Conservation (phyloP, 2,888 invertebrate species). For the Diaprepes abbreviatus region DNA sequence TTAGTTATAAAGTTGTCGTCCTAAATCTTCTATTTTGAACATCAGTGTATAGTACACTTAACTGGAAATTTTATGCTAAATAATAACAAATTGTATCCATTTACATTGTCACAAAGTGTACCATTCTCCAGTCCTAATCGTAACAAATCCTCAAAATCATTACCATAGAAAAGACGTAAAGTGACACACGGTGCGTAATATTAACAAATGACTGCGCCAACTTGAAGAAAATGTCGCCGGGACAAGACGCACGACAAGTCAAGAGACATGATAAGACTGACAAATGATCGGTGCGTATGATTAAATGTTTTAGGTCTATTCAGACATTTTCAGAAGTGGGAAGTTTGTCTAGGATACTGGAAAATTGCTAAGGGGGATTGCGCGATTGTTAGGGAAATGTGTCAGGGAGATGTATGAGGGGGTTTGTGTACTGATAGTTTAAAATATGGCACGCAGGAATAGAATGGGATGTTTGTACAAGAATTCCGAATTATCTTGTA, state of each 20-base stretch:
- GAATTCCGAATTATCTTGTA: too few relatives aligned
- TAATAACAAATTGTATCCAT: background rate
- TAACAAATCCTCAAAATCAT: constrained; percentile 9
- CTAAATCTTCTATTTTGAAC: too few relatives aligned
- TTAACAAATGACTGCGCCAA: constrained; percentile 40
- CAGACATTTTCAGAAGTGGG: constrained; percentile 43
- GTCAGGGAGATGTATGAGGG: constrained; percentile 45
- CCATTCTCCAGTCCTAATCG: constrained; percentile 8
- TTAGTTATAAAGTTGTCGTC: too few relatives aligned
- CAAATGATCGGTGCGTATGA: constrained; percentile 59
- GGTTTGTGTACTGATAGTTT: constrained; percentile 37
- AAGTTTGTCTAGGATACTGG: constrained; percentile 46
- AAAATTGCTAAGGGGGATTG: constrained; percentile 19
- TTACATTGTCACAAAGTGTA: background rate
- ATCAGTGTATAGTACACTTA: too few relatives aligned
- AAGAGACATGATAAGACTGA: constrained; percentile 57
- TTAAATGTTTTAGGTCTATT: constrained; percentile 54
- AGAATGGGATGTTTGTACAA: constrained; percentile 8
- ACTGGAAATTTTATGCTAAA: too few relatives aligned
- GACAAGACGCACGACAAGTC: constrained; percentile 39
- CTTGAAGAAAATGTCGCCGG: constrained; percentile 27
- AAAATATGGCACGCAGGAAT: constrained; percentile 16
- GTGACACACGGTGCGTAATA: constrained; percentile 27
- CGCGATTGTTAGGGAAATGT: constrained; percentile 36
- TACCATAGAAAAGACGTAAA: constrained; percentile 34